A percentile compares a stretch with the other conserved stretches of the same genome.
Evolutionary conservation across 2,797 vertebrate species (phyloP).

Genomic region (Leontopithecus rosalia): DNA sequence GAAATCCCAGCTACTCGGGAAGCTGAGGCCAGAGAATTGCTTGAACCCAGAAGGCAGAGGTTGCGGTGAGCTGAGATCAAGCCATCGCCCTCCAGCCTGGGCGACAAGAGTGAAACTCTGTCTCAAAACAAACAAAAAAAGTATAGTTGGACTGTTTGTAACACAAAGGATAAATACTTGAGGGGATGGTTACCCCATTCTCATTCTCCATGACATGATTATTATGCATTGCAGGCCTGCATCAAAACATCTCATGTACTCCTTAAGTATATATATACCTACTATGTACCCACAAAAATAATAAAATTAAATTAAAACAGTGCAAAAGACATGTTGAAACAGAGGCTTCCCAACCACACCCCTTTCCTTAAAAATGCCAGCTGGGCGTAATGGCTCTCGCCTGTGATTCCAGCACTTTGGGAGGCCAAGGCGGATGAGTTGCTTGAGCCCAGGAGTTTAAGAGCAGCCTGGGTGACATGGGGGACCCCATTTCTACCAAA

Average conservation of each 20-base stretch:
- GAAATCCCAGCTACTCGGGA: too few relatives aligned
- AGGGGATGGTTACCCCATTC: too few relatives aligned
- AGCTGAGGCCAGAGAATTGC: too few relatives aligned
- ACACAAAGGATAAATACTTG: too few relatives aligned
- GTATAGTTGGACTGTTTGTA: too few relatives aligned
- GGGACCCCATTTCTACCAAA: not conserved
- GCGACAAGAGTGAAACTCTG: too few relatives aligned
- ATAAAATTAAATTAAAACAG: not conserved
- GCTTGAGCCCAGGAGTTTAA: not conserved
- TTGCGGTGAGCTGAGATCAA: rapidly evolving
- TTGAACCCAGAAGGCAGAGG: too few relatives aligned
- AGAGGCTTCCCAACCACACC: not conserved
- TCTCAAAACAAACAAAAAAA: too few relatives aligned
- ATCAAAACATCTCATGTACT: too few relatives aligned
- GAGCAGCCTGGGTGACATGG: not conserved
- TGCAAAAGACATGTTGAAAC: not conserved
- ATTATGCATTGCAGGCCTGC: too few relatives aligned
- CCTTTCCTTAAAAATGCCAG: not conserved
- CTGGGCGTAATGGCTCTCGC: not conserved
- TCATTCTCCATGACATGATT: too few relatives aligned
- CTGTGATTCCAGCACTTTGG: not conserved
- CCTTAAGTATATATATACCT: not conserved
- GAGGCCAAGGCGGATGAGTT: not conserved
- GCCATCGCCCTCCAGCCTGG: too few relatives aligned
- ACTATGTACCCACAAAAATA: not conserved